phyloP scores from a whole-genome alignment of 2,888 invertebrate genomes.

The Pheosia tremula region DNA sequence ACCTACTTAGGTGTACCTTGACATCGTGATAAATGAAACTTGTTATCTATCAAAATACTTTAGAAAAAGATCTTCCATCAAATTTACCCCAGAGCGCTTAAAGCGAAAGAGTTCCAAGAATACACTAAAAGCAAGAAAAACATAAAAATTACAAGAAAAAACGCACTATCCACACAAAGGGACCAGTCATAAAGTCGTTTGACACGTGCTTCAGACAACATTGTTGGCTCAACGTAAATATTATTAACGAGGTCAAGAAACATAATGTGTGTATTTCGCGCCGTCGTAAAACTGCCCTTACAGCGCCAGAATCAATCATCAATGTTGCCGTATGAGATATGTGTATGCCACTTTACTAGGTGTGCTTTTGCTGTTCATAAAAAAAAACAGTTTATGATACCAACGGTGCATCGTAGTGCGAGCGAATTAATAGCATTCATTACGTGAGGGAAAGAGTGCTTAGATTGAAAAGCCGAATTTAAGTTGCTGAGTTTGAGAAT shows the following conservation, averaged over 20 bases:
- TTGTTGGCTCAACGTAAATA: constrained; percentile 52
- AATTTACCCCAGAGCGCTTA: not conserved
- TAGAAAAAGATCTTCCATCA: not conserved
- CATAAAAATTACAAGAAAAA: constrained; percentile 21
- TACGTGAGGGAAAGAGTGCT: too few relatives aligned
- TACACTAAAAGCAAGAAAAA: not conserved
- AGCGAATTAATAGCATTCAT: too few relatives aligned
- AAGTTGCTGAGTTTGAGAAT: too few relatives aligned
- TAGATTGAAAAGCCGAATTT: too few relatives aligned
- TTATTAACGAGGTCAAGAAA: constrained; percentile 60
- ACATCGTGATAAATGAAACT: not conserved
- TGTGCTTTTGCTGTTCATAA: constrained; percentile 15
- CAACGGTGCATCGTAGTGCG: too few relatives aligned
- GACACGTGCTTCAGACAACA: constrained; percentile 52
- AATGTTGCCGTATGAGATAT: constrained; percentile 46
- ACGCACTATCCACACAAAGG: constrained; percentile 39
- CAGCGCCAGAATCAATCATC: constrained; percentile 55
- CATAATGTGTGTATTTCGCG: constrained; percentile 59
- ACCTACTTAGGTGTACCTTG: not conserved
- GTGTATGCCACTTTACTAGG: constrained; percentile 20
- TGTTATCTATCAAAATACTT: not conserved
- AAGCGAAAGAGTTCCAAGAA: not conserved
- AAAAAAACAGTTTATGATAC: too few relatives aligned
- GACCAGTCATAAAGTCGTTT: constrained; percentile 48
- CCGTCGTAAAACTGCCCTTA: constrained; percentile 57